Percentiles rank a stretch among this genome's conserved stretches.
Conservation (phyloP, 2,797 vertebrate species). For the Coilia nasus region DNA sequence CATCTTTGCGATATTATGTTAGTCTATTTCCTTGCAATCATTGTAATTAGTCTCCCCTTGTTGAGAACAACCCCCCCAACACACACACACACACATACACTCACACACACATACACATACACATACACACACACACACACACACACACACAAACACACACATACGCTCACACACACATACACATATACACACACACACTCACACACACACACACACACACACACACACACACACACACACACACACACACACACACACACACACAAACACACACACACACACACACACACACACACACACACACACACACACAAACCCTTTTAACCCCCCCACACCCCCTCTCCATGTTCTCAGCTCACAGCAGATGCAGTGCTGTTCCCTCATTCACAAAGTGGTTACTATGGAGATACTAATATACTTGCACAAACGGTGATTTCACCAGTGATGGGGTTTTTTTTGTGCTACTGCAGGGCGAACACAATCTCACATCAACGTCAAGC, state of each 20-base stretch:
- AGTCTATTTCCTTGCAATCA: constrained; percentile 65
- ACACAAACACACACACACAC: too few relatives aligned
- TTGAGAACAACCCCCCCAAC: constrained; percentile 59
- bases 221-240: too few relatives aligned
- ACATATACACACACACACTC: too few relatives aligned
- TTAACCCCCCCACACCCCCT: not conserved
- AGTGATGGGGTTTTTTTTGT: constrained; percentile 44
- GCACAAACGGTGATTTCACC: constrained; percentile 72
- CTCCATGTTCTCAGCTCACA: constrained; percentile 62
- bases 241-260: too few relatives aligned
- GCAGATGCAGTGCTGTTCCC: constrained; percentile 69
- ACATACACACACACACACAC: too few relatives aligned
- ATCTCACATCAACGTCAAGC: not conserved
- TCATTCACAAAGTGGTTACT: constrained; percentile 82
- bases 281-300: too few relatives aligned
- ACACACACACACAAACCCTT: too few relatives aligned
- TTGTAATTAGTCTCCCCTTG: constrained; percentile 75
- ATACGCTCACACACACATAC: not conserved
- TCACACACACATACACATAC: too few relatives aligned
- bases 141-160: too few relatives aligned
- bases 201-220: too few relatives aligned
- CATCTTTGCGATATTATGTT: constrained; percentile 59
- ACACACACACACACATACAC: too few relatives aligned
- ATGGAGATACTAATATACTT: constrained; percentile 82
- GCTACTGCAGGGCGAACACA: not conserved